Evolutionary conservation across 2,113 vertebrate species (phyloP).

Genomic region (Arizona elegans): DNA sequence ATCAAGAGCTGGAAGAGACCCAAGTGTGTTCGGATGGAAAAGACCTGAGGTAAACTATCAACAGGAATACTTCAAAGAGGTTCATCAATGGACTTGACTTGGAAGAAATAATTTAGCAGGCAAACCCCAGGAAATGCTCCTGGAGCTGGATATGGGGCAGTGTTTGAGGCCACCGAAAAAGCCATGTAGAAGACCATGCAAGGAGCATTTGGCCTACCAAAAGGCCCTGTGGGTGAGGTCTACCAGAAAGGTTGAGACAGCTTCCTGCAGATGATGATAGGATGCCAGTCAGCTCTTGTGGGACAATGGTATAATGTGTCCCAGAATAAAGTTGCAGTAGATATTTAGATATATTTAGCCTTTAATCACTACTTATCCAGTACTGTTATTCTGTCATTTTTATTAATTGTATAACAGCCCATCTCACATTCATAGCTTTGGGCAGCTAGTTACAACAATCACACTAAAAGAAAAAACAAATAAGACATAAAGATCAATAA

Average conservation of each 20-base stretch:
- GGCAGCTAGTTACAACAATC: not conserved
- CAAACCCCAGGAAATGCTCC: not conserved
- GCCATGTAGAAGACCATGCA: not conserved
- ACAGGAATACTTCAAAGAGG: not conserved
- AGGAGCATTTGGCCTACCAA: not conserved
- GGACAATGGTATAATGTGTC: not conserved
- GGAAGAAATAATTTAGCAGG: not conserved
- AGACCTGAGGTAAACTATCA: not conserved
- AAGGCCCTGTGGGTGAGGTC: not conserved
- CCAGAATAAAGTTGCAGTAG: not conserved
- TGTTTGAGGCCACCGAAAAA: not conserved
- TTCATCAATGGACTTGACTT: not conserved
- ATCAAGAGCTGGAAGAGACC: not conserved
- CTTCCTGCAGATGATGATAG: not conserved
- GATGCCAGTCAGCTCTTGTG: not conserved
- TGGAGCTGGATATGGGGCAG: not conserved
- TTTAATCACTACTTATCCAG: not conserved
- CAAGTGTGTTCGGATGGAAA: not conserved
- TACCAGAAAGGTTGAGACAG: not conserved
- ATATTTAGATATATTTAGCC: not conserved
- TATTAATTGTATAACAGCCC: not conserved
- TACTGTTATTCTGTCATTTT: not conserved
- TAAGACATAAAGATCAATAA: not conserved
- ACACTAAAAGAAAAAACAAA: not conserved
- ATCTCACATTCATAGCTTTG: not conserved